A percentile compares a stretch with the other conserved stretches of the same genome.
Evolutionary conservation across 2,113 vertebrate genomes (phyloP).

Genomic region (Poeciliopsis prolifica): DNA sequence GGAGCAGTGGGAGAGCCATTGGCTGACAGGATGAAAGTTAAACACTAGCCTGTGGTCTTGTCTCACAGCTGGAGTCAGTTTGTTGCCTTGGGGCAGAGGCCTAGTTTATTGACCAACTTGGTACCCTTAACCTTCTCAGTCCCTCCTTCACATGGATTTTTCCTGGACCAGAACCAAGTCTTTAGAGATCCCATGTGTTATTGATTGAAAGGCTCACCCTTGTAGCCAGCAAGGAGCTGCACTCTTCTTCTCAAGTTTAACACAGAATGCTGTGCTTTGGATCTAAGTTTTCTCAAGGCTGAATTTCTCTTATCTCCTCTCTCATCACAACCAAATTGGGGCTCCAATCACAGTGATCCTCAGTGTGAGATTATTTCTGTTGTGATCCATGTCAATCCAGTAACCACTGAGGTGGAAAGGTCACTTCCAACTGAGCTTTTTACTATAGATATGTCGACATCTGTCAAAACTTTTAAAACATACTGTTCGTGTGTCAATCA

Average conservation of each 20-base stretch:
- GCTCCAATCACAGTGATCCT: constrained; percentile 26
- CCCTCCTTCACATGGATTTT: constrained; percentile 48
- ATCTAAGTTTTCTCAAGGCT: constrained; percentile 19
- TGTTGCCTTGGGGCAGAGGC: constrained; percentile 67
- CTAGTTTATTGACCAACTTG: constrained; percentile 68
- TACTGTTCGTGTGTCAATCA: constrained; percentile 31
- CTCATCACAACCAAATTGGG: constrained; percentile 14
- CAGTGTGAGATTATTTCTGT: constrained; percentile 48
- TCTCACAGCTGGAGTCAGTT: constrained; percentile 66
- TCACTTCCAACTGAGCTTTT: constrained; percentile 48
- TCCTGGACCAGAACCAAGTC: constrained; percentile 31
- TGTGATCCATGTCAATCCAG: constrained; percentile 48
- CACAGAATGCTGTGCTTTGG: constrained; percentile 13
- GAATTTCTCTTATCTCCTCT: constrained; percentile 30
- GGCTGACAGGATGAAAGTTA: constrained; percentile 71
- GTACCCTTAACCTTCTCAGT: constrained; percentile 52
- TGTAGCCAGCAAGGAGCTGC: constrained; percentile 22
- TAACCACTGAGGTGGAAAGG: constrained; percentile 52
- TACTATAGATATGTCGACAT: constrained; percentile 56
- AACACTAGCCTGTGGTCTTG: constrained; percentile 64
- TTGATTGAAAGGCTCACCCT: constrained; percentile 61
- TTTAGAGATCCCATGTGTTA: constrained; percentile 53
- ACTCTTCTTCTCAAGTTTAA: constrained; percentile 38
- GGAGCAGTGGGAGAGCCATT: constrained; percentile 64
- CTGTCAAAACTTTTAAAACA: constrained; percentile 41